Evolutionary conservation across 2,888 invertebrate genomes (phyloP), one percentile per base, ranked within the genome.

Genomic region (Yponomeuta cagnagella): DNA sequence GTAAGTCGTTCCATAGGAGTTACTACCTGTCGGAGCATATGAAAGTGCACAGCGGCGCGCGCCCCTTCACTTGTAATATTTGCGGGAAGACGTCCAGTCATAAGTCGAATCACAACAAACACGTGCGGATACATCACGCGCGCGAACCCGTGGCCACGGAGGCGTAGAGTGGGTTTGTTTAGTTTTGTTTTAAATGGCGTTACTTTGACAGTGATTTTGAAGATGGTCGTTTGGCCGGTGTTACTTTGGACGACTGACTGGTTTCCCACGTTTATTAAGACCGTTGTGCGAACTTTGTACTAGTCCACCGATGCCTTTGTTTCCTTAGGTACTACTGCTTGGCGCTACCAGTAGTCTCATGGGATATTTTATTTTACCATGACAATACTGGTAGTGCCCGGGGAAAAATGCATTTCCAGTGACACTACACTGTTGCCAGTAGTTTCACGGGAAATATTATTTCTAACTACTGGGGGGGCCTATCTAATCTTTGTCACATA

Each of bases 51-150:
- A 96, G 96, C 72, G 97, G 97, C 0, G 94, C 93, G 63, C 86
- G 96, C 70, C 97, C 97, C 52, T 97, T 95, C 87, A 93, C 96
- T 0, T 97, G 97, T 88, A 96, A 96, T 79, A 96, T 97, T 72
- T 97, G 97, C 85, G 97, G 97, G 48, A 97, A 97, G 88, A 96
- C 96, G 10, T 97, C 97, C 69, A 96, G 96, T 77, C 97, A 97
- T 71, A 97, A 97, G 88, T 97, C 97, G 67, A 97, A 97, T 89
- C 97, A 97, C 80, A 97, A 97, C 80, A 97, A 97, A 85, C 97
- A 97, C 85, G 94, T 97, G 72, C 95, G 96, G 88, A 97, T 97
- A 78, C 97, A 97, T 86, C 97, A 97, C 88, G 97, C 97, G 70
- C 92, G 97, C 70, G 97, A 97, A 85, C 96, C 97, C 63, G 95